Evolutionary conservation across 2,888 invertebrate species (phyloP).

Genomic region (Phragmatobia fuliginosa): DNA sequence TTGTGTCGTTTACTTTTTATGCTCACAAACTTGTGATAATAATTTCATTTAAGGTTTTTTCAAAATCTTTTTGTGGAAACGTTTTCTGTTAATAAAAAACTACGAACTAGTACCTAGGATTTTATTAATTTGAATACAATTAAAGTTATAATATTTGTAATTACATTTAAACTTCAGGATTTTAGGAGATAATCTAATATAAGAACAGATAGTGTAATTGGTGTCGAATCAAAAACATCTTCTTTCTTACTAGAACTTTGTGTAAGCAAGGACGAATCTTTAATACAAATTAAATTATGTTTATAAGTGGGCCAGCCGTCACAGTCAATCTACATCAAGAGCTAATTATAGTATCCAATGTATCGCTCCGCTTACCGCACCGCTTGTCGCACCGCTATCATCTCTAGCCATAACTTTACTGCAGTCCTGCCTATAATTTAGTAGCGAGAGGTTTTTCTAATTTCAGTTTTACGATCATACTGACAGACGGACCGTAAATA

Average conservation of each 20-base stretch:
- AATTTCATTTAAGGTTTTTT: background rate
- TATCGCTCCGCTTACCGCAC: background rate
- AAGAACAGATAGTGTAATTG: no score
- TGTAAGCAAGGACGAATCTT: background rate
- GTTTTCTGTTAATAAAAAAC: no score
- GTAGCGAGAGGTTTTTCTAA: slow-evolving; percentile 27
- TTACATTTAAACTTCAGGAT: no score
- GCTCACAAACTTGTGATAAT: background rate
- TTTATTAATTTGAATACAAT: no score
- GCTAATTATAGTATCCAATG: background rate
- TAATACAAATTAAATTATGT: background rate
- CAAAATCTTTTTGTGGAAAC: no score
- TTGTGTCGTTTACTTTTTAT: background rate
- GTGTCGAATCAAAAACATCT: background rate
- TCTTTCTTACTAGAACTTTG: no score
- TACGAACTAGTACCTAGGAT: no score
- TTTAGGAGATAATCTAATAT: no score
- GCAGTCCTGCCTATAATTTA: slow-evolving; percentile 15
- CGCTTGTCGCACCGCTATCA: background rate
- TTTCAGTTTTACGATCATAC: slow-evolving; percentile 38
- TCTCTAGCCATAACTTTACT: background rate
- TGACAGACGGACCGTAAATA: slow-evolving; percentile 44
- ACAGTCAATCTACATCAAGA: background rate
- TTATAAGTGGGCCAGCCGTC: background rate
- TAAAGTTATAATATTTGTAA: no score